A percentile compares a stretch with the other conserved stretches of the same genome.
Evolutionary conservation across 2,113 vertebrate species (phyloP).

Genomic region (Ageneiosus marmoratus): DNA sequence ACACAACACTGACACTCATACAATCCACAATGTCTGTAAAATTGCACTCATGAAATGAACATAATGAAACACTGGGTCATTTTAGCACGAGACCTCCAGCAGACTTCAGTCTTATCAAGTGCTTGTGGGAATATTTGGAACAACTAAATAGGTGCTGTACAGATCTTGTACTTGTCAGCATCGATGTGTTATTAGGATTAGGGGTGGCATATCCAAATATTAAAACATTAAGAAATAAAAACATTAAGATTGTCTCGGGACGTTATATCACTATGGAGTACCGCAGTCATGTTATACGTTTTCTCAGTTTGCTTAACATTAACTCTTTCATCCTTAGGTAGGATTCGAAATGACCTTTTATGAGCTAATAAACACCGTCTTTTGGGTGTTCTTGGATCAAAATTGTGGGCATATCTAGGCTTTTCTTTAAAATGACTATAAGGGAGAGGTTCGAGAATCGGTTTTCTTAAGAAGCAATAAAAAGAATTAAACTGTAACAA

Average conservation of each 20-base stretch:
- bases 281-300: not conserved
- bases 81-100: not conserved
- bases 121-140: not conserved
- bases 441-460: no score
- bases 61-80: not conserved
- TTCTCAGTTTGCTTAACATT: not conserved
- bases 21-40: not conserved
- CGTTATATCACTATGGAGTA: not conserved
- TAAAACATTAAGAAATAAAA: not conserved
- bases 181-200: not conserved
- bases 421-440: no score
- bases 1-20: no score
- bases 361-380: not conserved
- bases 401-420: not conserved
- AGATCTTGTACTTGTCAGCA: not conserved
- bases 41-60: not conserved
- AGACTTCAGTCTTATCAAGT: not conserved
- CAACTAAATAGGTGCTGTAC: not conserved
- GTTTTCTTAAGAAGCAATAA: no score
- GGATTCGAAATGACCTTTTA: not conserved
- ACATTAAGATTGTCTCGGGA: not conserved
- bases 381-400: not conserved
- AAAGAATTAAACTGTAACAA: not conserved
- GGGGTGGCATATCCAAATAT: not conserved
- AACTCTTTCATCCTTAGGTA: not conserved